Evolutionary conservation across 37 sponge, comb jelly and placozoan genomes (phyloP).

Genomic region (Haliclona indistincta): DNA sequence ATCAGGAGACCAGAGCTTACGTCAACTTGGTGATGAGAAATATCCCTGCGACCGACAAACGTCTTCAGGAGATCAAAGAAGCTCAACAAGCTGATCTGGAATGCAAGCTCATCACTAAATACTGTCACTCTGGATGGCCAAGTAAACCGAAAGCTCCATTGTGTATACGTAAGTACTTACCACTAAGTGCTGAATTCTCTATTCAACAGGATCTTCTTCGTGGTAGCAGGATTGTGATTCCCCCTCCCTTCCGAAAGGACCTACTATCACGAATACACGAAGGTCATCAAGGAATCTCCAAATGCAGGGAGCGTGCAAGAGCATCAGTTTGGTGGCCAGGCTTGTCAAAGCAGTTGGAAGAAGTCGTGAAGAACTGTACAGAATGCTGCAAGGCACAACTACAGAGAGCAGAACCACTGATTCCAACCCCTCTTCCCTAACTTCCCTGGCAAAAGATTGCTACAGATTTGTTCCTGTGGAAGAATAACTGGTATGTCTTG

Average conservation of each 20-base stretch:
- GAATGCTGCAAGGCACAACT: conserved; percentile 33
- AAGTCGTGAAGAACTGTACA: conserved; percentile 13
- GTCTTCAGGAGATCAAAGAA: conserved; percentile 6
- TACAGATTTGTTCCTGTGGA: conserved; percentile 48
- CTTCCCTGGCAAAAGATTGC: too few species aligned
- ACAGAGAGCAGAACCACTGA: too few species aligned
- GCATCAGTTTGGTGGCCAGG: conserved; percentile 43
- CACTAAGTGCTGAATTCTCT: conserved; percentile 16
- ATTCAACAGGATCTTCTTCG: conserved; percentile 8
- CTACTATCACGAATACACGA: conserved; percentile 21
- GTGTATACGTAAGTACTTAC: conserved; percentile 2
- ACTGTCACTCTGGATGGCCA: conserved; percentile 13
- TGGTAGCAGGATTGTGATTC: conserved; percentile 31
- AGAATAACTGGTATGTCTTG: conserved; percentile 18
- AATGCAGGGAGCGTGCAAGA: conserved; percentile 22
- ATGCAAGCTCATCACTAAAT: conserved; percentile 1
- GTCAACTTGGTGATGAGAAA: conserved; percentile 7
- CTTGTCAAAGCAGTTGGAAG: conserved; percentile 19
- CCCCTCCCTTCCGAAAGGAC: conserved; percentile 10
- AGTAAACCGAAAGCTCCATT: not conserved
- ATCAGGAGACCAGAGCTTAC: conserved; percentile 9
- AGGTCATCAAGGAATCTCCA: conserved; percentile 41
- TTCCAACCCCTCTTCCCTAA: conserved; percentile 21
- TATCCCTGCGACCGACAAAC: conserved; percentile 19
- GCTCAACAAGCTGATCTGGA: conserved; percentile 11